Percentiles rank a stretch among this genome's conserved stretches.
Conservation (phyloP, 2,797 vertebrate species). For the Ctenopoma multispine region DNA sequence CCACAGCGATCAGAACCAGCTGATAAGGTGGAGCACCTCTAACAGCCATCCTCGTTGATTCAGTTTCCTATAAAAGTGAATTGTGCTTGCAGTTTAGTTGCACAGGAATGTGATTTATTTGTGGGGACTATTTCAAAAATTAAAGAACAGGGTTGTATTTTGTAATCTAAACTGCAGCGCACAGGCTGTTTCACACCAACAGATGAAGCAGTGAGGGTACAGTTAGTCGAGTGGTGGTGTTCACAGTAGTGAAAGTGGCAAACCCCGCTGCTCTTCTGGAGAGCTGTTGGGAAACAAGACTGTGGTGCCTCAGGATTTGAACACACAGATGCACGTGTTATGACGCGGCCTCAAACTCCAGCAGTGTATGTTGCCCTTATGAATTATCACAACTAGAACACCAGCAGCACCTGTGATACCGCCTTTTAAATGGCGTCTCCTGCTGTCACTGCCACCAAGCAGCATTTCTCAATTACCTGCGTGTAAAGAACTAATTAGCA, state of each 20-base stretch:
- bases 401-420: neutral
- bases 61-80: too few species aligned
- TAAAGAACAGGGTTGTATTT: neutral
- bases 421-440: neutral
- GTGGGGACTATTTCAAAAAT: too few species aligned
- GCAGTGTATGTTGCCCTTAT: neutral
- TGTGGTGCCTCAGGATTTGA: neutral
- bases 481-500: neutral
- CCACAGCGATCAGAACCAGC: neutral
- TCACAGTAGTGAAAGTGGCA: too few species aligned
- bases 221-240: neutral
- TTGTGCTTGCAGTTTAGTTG: neutral
- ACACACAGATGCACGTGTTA: neutral
- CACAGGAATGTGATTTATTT: neutral
- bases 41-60: too few species aligned
- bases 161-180: neutral
- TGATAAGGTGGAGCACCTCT: conserved; percentile 1
- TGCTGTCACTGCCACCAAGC: neutral
- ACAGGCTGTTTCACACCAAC: neutral
- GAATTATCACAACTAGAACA: neutral
- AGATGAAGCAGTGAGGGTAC: neutral
- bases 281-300: neutral
- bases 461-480: neutral
- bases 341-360: neutral
- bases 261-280: too few species aligned